Evolutionary conservation across 2,888 invertebrate species (phyloP).

Genomic region (Rhabditoides inermis): DNA sequence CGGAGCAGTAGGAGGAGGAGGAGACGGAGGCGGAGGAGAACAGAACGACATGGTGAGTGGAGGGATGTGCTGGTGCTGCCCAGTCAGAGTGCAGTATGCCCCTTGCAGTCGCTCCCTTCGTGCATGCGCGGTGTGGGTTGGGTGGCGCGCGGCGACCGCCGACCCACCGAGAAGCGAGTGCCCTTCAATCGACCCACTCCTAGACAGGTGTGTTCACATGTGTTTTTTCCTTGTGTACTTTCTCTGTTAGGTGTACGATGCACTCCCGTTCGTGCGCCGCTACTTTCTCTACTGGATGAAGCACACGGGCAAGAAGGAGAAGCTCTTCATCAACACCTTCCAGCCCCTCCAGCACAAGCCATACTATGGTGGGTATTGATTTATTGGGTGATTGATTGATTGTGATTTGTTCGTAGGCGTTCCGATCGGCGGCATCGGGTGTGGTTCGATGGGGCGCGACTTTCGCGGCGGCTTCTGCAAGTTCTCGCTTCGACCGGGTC

Average conservation of each 20-base stretch:
- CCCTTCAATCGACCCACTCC: slow-evolving; percentile 48
- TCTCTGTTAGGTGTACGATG: slow-evolving; percentile 26
- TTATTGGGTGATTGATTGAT: background rate
- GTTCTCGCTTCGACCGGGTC: slow-evolving; percentile 70
- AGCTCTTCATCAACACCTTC: slow-evolving; percentile 55
- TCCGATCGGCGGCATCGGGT: slow-evolving; percentile 74
- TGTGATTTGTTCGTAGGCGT: slow-evolving; percentile 62
- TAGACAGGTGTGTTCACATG: slow-evolving; percentile 39
- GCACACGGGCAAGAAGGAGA: slow-evolving; percentile 51
- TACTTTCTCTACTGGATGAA: slow-evolving; percentile 46
- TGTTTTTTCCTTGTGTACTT: slow-evolving; percentile 5
- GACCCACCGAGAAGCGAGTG: slow-evolving; percentile 36
- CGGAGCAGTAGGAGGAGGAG: no score
- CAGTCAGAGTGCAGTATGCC: no score
- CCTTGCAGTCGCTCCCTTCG: no score
- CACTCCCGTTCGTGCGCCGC: slow-evolving; percentile 49
- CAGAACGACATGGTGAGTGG: no score
- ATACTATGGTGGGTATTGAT: slow-evolving; percentile 53
- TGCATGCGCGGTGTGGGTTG: slow-evolving; percentile 26
- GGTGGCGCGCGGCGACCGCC: slow-evolving; percentile 41
- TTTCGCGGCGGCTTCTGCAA: slow-evolving; percentile 80
- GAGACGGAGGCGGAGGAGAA: no score
- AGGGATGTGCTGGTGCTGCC: no score
- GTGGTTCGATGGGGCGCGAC: slow-evolving; percentile 78
- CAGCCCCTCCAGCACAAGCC: slow-evolving; percentile 54